phyloP scores from a whole-genome alignment of 2,797 vertebrate species.

The Bucorvus abyssinicus region DNA sequence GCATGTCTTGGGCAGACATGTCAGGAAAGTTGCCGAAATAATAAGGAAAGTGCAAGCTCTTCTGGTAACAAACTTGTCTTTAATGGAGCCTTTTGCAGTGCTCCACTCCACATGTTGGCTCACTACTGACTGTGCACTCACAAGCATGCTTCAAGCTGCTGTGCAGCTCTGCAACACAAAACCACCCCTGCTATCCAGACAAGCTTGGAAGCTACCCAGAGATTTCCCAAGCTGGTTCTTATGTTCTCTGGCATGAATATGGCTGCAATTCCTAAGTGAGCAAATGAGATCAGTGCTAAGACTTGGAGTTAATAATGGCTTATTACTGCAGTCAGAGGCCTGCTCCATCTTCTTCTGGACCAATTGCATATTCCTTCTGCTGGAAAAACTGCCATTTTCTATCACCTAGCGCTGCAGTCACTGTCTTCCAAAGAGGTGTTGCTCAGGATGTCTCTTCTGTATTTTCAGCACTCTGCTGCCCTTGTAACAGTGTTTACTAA shows the following conservation, averaged over 20 bases:
- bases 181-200: neutral
- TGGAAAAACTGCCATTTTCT: neutral
- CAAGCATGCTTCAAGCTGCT: neutral
- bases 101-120: neutral
- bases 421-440: neutral
- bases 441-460: neutral
- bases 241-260: neutral
- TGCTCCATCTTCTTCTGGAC: neutral
- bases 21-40: neutral
- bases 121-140: neutral
- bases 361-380: neutral
- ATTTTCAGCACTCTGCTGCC: neutral
- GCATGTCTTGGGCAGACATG: neutral
- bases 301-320: neutral
- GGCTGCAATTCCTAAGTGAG: conserved; percentile 24
- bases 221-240: conserved; percentile 21
- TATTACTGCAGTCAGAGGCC: neutral
- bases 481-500: neutral
- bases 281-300: neutral
- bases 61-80: neutral
- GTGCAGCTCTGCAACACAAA: neutral
- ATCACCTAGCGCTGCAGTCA: neutral
- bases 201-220: conserved; percentile 29
- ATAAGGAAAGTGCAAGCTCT: neutral
- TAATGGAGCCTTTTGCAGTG: neutral